A percentile compares a stretch with the other conserved stretches of the same genome.
Evolutionary conservation across 2,888 invertebrate species (phyloP).

Genomic region (Busseola fusca): DNA sequence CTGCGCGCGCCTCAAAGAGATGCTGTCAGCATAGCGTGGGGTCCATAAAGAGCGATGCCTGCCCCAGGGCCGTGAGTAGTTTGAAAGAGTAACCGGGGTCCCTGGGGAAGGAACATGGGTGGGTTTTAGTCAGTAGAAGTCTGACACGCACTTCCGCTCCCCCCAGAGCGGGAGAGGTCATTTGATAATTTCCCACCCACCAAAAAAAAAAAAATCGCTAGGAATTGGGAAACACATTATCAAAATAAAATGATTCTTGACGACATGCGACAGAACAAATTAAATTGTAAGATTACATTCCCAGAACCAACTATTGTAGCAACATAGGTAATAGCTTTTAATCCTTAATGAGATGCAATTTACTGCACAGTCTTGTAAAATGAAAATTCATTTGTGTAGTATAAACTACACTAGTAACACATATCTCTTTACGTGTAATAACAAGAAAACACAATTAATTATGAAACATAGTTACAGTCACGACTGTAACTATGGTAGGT

Average conservation of each 20-base stretch:
- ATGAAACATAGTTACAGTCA: background rate
- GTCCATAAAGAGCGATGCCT: too few relatives aligned
- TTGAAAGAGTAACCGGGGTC: too few relatives aligned
- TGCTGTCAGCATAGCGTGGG: too few relatives aligned
- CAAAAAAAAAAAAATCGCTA: too few relatives aligned
- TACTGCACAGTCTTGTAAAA: background rate
- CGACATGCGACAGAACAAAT: slow-evolving; percentile 11
- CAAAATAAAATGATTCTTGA: background rate
- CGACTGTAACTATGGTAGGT: too few relatives aligned
- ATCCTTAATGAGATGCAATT: slow-evolving; percentile 28
- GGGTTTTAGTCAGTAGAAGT: too few relatives aligned
- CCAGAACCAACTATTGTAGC: background rate
- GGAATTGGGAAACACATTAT: background rate
- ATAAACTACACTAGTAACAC: background rate
- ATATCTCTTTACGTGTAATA: background rate
- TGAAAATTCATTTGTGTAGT: slow-evolving; percentile 10
- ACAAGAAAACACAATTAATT: slow-evolving; percentile 4
- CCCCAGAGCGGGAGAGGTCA: too few relatives aligned
- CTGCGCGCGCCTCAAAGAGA: too few relatives aligned
- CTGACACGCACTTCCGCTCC: too few relatives aligned
- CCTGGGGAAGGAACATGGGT: too few relatives aligned
- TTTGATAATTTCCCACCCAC: too few relatives aligned
- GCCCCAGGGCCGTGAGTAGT: too few relatives aligned
- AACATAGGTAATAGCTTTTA: slow-evolving; percentile 26
- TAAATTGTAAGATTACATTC: background rate